A percentile compares a stretch with the other conserved stretches of the same genome.
Conservation (phyloP, 2,888 invertebrate genomes). For the Lasioglossum oenotherae region DNA sequence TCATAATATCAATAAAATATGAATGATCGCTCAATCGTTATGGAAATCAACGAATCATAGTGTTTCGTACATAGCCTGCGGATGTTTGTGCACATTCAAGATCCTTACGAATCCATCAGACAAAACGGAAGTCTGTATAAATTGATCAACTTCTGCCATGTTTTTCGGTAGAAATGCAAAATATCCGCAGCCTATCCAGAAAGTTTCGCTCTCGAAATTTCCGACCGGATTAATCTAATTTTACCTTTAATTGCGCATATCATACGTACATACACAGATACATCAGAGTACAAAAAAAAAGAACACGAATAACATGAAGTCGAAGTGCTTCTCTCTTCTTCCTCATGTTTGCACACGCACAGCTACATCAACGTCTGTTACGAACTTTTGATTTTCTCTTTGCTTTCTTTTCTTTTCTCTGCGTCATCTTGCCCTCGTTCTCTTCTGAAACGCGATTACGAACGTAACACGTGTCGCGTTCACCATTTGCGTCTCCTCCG, state of each 20-base stretch:
- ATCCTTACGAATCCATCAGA: not conserved
- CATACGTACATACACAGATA: slow-evolving; percentile 37
- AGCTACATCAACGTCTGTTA: slow-evolving; percentile 42
- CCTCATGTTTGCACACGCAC: slow-evolving; percentile 45
- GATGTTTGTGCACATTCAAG: not conserved
- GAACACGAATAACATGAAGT: slow-evolving; percentile 35
- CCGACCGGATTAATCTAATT: slow-evolving; percentile 22
- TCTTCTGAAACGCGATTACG: slow-evolving; percentile 28
- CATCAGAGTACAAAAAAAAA: slow-evolving; percentile 37
- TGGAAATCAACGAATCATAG: not conserved
- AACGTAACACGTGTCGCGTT: slow-evolving; percentile 17
- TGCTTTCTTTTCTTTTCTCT: not conserved
- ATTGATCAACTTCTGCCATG: not conserved
- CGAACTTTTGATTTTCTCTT: slow-evolving; percentile 49
- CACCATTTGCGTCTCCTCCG: not conserved
- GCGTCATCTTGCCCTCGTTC: not conserved
- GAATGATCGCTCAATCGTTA: not conserved
- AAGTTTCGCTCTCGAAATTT: not conserved
- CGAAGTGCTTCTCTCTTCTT: slow-evolving; percentile 27
- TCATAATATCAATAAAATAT: slow-evolving; percentile 7
- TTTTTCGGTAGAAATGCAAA: not conserved
- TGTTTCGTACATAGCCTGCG: slow-evolving; percentile 4
- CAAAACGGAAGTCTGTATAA: not conserved
- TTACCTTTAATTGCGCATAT: slow-evolving; percentile 41
- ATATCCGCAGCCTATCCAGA: not conserved